Evolutionary conservation across 2,888 invertebrate species (phyloP).

Genomic region (Platycheirus albimanus): DNA sequence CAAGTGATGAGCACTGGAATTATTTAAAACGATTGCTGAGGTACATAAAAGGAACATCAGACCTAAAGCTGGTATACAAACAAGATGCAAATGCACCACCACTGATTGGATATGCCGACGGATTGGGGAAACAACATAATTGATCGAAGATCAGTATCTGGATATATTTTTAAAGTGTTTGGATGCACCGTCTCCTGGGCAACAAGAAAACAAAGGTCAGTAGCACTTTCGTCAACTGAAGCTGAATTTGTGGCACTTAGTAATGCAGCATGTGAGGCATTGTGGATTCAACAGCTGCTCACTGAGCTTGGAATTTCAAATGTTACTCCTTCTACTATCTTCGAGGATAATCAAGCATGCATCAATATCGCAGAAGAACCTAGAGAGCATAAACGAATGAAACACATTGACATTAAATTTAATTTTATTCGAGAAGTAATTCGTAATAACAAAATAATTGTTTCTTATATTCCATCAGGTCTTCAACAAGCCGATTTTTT

Average conservation of each 20-base stretch:
- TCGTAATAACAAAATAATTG: too few species aligned
- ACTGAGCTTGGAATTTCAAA: slow-evolving; percentile 16
- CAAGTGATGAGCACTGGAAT: slow-evolving; percentile 14
- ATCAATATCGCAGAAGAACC: slow-evolving; percentile 57
- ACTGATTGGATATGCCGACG: slow-evolving; percentile 57
- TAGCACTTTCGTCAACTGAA: background rate
- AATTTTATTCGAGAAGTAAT: too few species aligned
- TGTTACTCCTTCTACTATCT: slow-evolving; percentile 16
- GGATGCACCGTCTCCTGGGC: slow-evolving; percentile 48
- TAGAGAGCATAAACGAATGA: slow-evolving; percentile 56
- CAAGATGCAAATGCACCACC: background rate
- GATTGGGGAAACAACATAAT: slow-evolving; percentile 55
- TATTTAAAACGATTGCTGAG: slow-evolving; percentile 13
- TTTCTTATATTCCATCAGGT: too few species aligned
- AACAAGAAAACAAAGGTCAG: slow-evolving; percentile 31
- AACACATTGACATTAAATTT: slow-evolving; percentile 27
- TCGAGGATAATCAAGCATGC: slow-evolving; percentile 52
- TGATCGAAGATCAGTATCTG: slow-evolving; percentile 61
- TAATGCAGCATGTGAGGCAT: slow-evolving; percentile 34
- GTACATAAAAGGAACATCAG: slow-evolving; percentile 9
- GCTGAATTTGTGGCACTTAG: slow-evolving; percentile 48
- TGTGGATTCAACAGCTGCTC: slow-evolving; percentile 42
- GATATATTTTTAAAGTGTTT: slow-evolving; percentile 33
- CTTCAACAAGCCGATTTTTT: slow-evolving; percentile 6
- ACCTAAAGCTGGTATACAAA: slow-evolving; percentile 2